Base-by-base conservation (phyloP, 2,888 invertebrate species). In the Falcaria lacertinaria region DNA sequence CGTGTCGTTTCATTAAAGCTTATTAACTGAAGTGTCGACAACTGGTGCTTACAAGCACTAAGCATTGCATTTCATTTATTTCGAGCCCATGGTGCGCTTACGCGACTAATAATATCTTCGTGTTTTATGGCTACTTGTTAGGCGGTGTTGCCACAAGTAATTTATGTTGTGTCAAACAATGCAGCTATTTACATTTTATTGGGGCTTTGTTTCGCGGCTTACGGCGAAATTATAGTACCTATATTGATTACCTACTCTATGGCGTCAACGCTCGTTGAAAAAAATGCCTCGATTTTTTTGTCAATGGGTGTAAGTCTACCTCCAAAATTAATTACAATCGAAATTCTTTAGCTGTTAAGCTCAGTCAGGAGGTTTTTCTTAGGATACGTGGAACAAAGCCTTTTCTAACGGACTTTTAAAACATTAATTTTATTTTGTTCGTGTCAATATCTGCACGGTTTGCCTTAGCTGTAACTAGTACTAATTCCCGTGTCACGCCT, bases 71-170 rank as follows among this genome's bases (percentile, higher is more conserved):
- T 72, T 69, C 65, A 69, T 68, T 63, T 74, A 73, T 73, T 71
- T 64, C 54, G 48, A 70, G 67, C 66, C 69, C 67, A 55, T 60
- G 60, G 60, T 64, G 71, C 72, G 81, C 78, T 83, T 80, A 58
- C 50, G 74, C 77, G 72, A 78, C 78, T 80, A 82, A 79, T 79
- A 74, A 68, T 67, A 72, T 61, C 65, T 70, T 28, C 6, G 22
- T 22, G 7, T 11, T 11, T 64, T 65, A 60, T 54, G 65, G 60
- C 57, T 54, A 52, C 55, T 54, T 35, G 49, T 60, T 63, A 55
- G 52, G 48, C 52, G 50, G 48, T 54, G 35, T 50, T 44, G 46
- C 54, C 51, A 47, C 28, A 39, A 42, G 33, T 49, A 45, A n/a
- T n/a, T n/a, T 51, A 49, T 51, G 60, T 60, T 47, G 46, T 22